These are phyloP conservation scores for Nicator chloris DNA, from an alignment of 2,113 vertebrate genomes.

Conservation along the genomic window DNA sequence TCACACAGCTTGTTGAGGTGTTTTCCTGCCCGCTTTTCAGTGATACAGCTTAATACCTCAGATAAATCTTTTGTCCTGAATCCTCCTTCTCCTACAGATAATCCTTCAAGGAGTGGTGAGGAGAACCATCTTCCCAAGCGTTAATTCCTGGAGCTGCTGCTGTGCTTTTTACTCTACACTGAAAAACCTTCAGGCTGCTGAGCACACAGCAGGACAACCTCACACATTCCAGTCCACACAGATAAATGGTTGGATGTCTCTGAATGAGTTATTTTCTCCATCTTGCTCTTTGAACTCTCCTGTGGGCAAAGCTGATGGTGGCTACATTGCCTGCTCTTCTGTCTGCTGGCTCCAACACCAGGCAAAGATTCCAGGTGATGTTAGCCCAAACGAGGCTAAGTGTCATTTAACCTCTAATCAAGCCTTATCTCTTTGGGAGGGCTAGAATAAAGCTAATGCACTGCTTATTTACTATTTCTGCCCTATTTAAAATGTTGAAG, in stretches of 20 bases:
- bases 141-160: constrained; percentile 2
- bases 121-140: background rate
- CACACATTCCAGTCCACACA: background rate
- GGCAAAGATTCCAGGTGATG: background rate
- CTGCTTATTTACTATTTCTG: background rate
- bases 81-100: background rate
- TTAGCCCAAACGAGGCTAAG: background rate
- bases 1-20: constrained; percentile 16
- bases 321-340: background rate
- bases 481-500: background rate
- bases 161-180: background rate
- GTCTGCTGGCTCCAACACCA: background rate
- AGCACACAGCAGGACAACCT: background rate
- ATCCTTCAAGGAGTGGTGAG: background rate
- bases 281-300: background rate
- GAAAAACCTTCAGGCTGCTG: background rate
- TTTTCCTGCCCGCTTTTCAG: constrained; percentile 37
- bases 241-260: background rate
- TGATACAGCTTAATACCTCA: background rate
- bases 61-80: constrained; percentile 27
- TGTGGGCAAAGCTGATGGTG: background rate
- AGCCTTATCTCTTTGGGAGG: background rate
- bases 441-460: background rate
- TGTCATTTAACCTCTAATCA: background rate
- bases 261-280: background rate